phyloP scores from a whole-genome alignment of 2,888 invertebrate genomes.

The Anagyrus pseudococci region DNA sequence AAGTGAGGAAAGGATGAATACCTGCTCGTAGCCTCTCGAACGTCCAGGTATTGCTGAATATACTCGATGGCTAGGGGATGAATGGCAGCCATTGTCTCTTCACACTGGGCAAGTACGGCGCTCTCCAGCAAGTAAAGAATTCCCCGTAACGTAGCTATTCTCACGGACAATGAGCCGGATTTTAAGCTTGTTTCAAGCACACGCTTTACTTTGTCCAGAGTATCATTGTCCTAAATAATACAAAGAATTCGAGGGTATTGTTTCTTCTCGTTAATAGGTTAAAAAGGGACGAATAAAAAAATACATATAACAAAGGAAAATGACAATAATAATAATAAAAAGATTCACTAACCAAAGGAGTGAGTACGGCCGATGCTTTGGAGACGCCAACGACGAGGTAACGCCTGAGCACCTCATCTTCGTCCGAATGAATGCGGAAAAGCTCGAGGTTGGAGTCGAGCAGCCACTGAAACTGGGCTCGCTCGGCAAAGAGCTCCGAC shows the following conservation, averaged over 20 bases:
- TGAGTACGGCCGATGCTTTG: constrained; percentile 73
- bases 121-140: constrained; percentile 72
- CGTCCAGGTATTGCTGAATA: constrained; percentile 63
- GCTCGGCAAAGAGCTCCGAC: constrained; percentile 79
- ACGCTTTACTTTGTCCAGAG: constrained; percentile 69
- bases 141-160: constrained; percentile 72
- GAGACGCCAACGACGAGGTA: constrained; percentile 73
- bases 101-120: constrained; percentile 62
- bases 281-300: background rate
- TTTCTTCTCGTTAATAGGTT: background rate
- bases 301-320: background rate
- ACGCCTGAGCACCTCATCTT: constrained; percentile 80
- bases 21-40: constrained; percentile 53
- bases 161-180: constrained; percentile 69
- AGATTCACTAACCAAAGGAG: constrained; percentile 63
- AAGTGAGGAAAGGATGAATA: constrained; percentile 42
- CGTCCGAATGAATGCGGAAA: constrained; percentile 71
- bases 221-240: constrained; percentile 64
- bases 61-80: constrained; percentile 65
- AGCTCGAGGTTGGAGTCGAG: constrained; percentile 73
- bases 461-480: constrained; percentile 82
- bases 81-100: constrained; percentile 65
- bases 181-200: constrained; percentile 68
- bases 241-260: background rate
- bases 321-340: background rate